Evolutionary conservation across 2,797 vertebrate species (phyloP), one percentile per base, ranked within the genome.

Genomic region (Micropoecilia bifurca): DNA sequence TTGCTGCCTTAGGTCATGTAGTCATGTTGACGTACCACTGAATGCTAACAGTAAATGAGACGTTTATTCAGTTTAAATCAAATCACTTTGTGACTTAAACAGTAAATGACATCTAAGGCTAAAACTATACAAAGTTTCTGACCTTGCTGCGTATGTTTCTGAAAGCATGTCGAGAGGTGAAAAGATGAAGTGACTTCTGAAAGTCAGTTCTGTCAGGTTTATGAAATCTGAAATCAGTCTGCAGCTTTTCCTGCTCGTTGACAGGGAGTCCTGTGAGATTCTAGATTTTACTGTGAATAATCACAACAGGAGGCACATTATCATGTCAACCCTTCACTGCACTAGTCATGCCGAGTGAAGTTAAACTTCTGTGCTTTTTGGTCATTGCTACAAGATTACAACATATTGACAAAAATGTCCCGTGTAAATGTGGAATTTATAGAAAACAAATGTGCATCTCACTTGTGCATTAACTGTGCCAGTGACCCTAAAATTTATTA

Each of bases 1-100:
- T 90, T 83, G 92, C 81, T 73, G 78, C 73, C 83, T 41, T 73
- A 82, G 68, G 30, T 63, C 30, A 75, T 73, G 76, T 46, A 46
- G 87, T 90, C 83, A 25, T 68, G 80, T 43, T 74, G 83, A 46
- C 43, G 59, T 43, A 7, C 53, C 36, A 3, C 46, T n/a, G 28
- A 46, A 14, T 7, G 59, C 18, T 39, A 66, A 39, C 30, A 28
- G 16, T 66, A 66, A 66, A 41, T 41, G 7, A 16, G 61, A 10
- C 61, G 20, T 66, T 39, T 66, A 66, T 66, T 66, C 33, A 66
- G 3, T 39, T 39, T 20, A 39, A 66, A 66, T 66, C 18, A 39
- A 66, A 20, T 66, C 16, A 20, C 33, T 36, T 66, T 66, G 30
- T 63, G 33, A 39, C 61, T 66, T 66, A 20, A 66, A 22, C 33